A percentile compares a stretch with the other conserved stretches of the same genome.
These are phyloP conservation scores for Stenolophus ochropezus DNA, from an alignment of 2,888 invertebrate genomes.

Conservation along the genomic window DNA sequence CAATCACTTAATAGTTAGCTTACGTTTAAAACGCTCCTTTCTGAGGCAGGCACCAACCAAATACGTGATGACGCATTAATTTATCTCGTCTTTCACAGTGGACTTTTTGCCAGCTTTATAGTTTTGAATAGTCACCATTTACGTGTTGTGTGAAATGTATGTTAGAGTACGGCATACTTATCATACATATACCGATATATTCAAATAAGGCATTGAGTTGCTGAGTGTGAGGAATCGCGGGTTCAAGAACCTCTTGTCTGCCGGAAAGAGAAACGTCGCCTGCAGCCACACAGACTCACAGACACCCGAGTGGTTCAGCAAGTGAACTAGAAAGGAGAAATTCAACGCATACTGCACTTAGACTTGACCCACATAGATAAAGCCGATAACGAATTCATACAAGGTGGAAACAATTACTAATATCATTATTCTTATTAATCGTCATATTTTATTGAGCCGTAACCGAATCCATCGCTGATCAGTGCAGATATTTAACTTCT, in stretches of 20 bases:
- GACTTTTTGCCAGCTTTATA: too few relatives aligned
- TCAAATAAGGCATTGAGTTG: slow-evolving; percentile 30
- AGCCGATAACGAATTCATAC: not conserved
- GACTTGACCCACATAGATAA: slow-evolving; percentile 31
- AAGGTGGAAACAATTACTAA: not conserved
- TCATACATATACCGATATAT: slow-evolving; percentile 31
- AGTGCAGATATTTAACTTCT: too few relatives aligned
- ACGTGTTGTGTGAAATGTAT: slow-evolving; percentile 8
- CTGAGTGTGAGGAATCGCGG: slow-evolving; percentile 21
- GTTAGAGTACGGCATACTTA: slow-evolving; percentile 36
- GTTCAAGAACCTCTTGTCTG: slow-evolving; percentile 2
- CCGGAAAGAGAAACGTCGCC: slow-evolving; percentile 41
- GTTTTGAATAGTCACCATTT: too few relatives aligned
- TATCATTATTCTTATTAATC: too few relatives aligned
- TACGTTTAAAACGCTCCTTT: too few relatives aligned
- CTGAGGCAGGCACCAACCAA: too few relatives aligned
- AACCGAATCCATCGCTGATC: too few relatives aligned
- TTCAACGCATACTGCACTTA: slow-evolving; percentile 17
- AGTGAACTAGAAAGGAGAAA: slow-evolving; percentile 39
- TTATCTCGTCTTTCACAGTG: too few relatives aligned
- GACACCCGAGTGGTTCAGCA: slow-evolving; percentile 1
- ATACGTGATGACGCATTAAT: too few relatives aligned
- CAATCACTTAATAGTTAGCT: too few relatives aligned
- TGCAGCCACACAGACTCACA: not conserved
- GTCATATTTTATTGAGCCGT: too few relatives aligned